Conservation (phyloP, 37 sponge, comb jelly and placozoan species). For the Haliclona indistincta region DNA sequence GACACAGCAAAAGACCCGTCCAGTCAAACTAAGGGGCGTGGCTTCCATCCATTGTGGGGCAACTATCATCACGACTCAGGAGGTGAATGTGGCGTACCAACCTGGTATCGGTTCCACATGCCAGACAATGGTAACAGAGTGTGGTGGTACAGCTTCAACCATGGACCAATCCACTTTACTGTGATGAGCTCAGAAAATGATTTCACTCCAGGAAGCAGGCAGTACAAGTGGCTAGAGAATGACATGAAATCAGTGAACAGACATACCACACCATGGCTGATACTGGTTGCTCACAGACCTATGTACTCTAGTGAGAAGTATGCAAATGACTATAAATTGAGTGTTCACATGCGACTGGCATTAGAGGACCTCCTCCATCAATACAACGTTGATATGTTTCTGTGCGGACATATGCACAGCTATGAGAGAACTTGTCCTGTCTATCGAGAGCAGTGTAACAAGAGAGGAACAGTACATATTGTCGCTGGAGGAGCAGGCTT, state of each 20-base stretch:
- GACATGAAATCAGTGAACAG: conserved; percentile 61
- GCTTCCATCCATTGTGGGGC: conserved; percentile 72
- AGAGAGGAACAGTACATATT: conserved; percentile 47
- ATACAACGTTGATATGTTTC: conserved; percentile 55
- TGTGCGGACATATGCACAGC: conserved; percentile 63
- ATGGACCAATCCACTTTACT: conserved; percentile 60
- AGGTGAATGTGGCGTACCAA: conserved; percentile 75
- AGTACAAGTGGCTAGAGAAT: conserved; percentile 70
- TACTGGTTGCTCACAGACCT: conserved; percentile 59
- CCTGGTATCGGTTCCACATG: conserved; percentile 47
- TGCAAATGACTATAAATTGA: conserved; percentile 15
- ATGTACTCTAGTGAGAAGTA: conserved; percentile 53
- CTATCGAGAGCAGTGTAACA: conserved; percentile 31
- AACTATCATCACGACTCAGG: conserved; percentile 65
- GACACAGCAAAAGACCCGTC: conserved; percentile 32
- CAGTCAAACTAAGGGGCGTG: conserved; percentile 33
- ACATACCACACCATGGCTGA: conserved; percentile 53
- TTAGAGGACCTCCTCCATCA: conserved; percentile 61
- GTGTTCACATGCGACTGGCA: conserved; percentile 17
- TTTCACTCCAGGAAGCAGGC: conserved; percentile 49
- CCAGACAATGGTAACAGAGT: conserved; percentile 66
- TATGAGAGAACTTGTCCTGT: conserved; percentile 73
- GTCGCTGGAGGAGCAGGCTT: conserved; percentile 61
- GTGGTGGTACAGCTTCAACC: conserved; percentile 81
- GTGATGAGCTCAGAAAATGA: conserved; percentile 69